A percentile compares a stretch with the other conserved stretches of the same genome.
These are phyloP conservation scores for Nysson spinosus DNA, from an alignment of 2,888 invertebrate species.

Conservation along the genomic window DNA sequence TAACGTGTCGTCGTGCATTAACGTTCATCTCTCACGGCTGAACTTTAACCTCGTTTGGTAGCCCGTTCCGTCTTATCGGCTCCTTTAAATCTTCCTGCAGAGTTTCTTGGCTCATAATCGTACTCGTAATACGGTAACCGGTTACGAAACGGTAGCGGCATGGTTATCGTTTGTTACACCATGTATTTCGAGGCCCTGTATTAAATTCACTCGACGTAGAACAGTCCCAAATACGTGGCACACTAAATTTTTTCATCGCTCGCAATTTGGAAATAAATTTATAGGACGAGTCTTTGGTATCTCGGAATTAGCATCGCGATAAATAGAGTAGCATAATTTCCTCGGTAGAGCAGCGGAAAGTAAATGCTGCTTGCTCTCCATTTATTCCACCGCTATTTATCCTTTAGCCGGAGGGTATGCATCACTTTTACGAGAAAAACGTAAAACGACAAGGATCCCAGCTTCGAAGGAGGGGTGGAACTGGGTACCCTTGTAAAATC, in stretches of 20 bases:
- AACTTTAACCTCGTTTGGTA: conserved; percentile 16
- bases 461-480: background rate
- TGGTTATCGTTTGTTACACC: too few species aligned
- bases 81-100: conserved; percentile 16
- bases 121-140: background rate
- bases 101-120: conserved; percentile 12
- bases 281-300: too few species aligned
- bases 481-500: too few species aligned
- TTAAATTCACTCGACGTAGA: conserved; percentile 45
- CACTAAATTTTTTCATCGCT: too few species aligned
- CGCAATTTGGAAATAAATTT: too few species aligned
- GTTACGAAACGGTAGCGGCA: background rate
- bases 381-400: conserved; percentile 62
- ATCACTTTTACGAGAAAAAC: conserved; percentile 64
- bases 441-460: background rate
- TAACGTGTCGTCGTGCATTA: conserved; percentile 26
- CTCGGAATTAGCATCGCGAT: conserved; percentile 50
- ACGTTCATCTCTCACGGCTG: conserved; percentile 23
- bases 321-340: conserved; percentile 49
- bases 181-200: too few species aligned
- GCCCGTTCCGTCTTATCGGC: conserved; percentile 20
- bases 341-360: conserved; percentile 38
- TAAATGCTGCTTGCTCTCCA: conserved; percentile 39
- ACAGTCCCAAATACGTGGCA: conserved; percentile 41
- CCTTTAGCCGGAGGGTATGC: conserved; percentile 58